Evolutionary conservation across 2,797 vertebrate genomes (phyloP).

Genomic region (Toxotes lorentzi): DNA sequence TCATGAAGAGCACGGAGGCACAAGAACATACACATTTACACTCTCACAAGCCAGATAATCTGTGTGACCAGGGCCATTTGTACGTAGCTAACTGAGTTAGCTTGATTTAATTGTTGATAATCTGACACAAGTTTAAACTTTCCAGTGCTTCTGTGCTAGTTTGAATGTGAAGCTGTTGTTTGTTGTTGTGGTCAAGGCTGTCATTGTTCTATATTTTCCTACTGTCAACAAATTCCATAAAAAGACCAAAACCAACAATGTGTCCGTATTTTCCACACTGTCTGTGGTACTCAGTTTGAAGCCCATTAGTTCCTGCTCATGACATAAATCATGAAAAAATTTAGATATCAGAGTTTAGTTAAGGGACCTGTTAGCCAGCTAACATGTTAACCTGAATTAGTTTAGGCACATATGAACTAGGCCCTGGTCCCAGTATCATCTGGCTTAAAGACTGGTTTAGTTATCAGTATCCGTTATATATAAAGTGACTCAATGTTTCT

Average conservation of each 20-base stretch:
- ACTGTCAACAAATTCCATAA: too few species aligned
- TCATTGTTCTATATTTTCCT: too few species aligned
- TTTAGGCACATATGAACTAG: neutral
- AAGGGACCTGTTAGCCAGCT: neutral
- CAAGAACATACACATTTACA: slow-evolving; percentile 5
- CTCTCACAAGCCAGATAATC: neutral
- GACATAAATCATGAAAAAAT: neutral
- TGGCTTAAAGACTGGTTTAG: neutral
- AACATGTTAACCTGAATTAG: neutral
- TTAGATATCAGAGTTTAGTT: neutral
- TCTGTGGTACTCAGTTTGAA: neutral
- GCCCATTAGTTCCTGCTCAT: too few species aligned
- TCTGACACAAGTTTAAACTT: neutral
- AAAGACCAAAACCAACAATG: too few species aligned
- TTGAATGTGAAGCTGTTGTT: neutral
- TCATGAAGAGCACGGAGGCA: slow-evolving; percentile 10
- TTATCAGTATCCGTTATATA: neutral
- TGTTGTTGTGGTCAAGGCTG: too few species aligned
- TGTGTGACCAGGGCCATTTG: neutral
- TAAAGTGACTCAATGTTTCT: neutral
- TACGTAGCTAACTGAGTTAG: neutral
- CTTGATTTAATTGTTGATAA: neutral
- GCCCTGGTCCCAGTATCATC: neutral
- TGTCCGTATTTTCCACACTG: neutral
- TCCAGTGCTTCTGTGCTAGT: neutral